Base-by-base conservation (phyloP, 1,140 invertebrate species). In the Ostrea denselamellosa region DNA sequence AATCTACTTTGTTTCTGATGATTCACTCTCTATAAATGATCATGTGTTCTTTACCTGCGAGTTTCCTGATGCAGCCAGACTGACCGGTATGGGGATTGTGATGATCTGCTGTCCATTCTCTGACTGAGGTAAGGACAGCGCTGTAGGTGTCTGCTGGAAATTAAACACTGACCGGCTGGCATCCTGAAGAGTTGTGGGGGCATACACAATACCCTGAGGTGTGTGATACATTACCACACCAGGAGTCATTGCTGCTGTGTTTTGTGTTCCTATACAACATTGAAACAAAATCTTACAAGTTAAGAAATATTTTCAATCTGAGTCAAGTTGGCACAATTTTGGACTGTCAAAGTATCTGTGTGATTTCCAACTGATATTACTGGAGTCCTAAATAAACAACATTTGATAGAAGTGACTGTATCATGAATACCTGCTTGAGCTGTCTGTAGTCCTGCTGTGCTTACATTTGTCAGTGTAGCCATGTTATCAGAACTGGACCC, bases 181-280 rank as follows among this genome's bases (percentile, higher is more conserved):
- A 9, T 92, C 88, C 0, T 91, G 87, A 25, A 90, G 89, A 34
- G 90, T 91, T 65, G 90, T 92, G 17, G 91, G 91, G 25, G 94
- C 94, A 91, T 95, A 95, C 85, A 95, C 93, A 28, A 95, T 91
- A 12, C 94, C 94, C 87, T 95, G 94, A n/a, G 94, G 93, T 22
- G 94, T 95, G 53, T 95, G 94, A 77, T 95, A 95, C 94, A 95
- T 95, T n/a, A 95, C 92, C 14, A 94, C 90, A 56, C 93, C 91
- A 17, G 93, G 92, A 53, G 93, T 94, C 83, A 92, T 90, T n/a
- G 90, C 90, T 54, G 90, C 44, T 83, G 52, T 56, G 44, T 54
- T 54, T 44, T 83, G 83, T 53, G 87, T 85, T 53, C 83, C 87
- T 88, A 14, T 12, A 77, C 62, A 9, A 5, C 34, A 44, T 44